A percentile compares a stretch with the other conserved stretches of the same genome.
phyloP scores from a whole-genome alignment of 2,888 invertebrate species.

The Macaria notata region DNA sequence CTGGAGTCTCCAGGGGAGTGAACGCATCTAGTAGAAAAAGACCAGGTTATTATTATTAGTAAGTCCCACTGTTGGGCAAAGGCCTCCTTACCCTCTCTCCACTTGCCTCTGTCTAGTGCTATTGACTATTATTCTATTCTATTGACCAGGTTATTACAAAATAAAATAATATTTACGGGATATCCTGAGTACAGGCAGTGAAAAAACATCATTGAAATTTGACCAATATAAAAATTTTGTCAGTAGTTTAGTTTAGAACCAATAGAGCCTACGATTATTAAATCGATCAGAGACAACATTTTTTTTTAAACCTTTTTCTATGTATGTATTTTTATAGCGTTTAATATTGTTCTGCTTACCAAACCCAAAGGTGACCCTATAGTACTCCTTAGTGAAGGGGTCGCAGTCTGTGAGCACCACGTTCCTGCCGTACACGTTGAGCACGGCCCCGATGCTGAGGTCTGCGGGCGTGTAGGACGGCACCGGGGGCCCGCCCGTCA shows the following conservation, averaged over 20 bases:
- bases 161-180: no score
- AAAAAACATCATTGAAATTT: not conserved
- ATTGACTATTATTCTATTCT: no score
- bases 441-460: slow-evolving; percentile 89
- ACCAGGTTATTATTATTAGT: not conserved
- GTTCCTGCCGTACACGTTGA: slow-evolving; percentile 92
- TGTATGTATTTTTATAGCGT: no score
- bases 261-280: not conserved
- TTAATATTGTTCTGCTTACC: slow-evolving; percentile 53
- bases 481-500: slow-evolving; percentile 63
- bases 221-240: no score
- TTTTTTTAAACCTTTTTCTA: not conserved
- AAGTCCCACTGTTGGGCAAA: no score
- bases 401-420: slow-evolving; percentile 93
- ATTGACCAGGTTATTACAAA: not conserved
- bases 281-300: no score
- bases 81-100: no score
- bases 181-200: not conserved
- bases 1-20: slow-evolving; percentile 80
- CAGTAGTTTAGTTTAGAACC: not conserved
- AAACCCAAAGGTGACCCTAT: slow-evolving; percentile 86
- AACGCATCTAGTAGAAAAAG: slow-evolving; percentile 79
- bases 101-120: no score
- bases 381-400: slow-evolving; percentile 92
- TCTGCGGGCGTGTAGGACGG: slow-evolving; percentile 87